Conservation (phyloP, 2,888 invertebrate genomes). For the Taphrorychus bicolor region DNA sequence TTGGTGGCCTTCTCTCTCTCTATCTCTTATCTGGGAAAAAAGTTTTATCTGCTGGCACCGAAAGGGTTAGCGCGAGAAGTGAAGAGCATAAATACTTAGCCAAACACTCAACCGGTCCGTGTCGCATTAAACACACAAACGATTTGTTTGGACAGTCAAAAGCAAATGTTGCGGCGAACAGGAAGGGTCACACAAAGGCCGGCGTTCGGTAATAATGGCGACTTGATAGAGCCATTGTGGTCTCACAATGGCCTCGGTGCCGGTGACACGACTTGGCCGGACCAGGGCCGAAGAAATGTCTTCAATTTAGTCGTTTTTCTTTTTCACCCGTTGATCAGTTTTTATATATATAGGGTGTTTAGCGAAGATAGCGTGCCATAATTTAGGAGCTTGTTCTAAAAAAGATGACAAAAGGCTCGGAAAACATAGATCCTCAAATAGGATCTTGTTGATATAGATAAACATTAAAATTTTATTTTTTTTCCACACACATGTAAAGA, state of each 20-base stretch:
- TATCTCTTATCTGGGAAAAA: not conserved
- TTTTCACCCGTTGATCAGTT: too few relatives aligned
- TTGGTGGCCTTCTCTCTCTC: too few relatives aligned
- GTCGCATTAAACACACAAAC: slow-evolving; percentile 35
- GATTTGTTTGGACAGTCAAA: slow-evolving; percentile 37
- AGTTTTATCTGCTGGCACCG: not conserved
- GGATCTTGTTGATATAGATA: too few relatives aligned
- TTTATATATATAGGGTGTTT: too few relatives aligned
- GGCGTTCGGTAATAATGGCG: slow-evolving; percentile 32
- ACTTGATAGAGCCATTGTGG: slow-evolving; percentile 40
- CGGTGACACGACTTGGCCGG: not conserved
- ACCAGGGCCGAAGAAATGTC: not conserved
- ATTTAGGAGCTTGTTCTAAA: too few relatives aligned
- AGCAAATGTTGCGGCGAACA: slow-evolving; percentile 34
- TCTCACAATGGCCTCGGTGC: slow-evolving; percentile 21
- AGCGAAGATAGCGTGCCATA: too few relatives aligned
- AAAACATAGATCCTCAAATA: too few relatives aligned
- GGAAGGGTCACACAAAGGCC: slow-evolving; percentile 33
- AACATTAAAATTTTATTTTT: too few relatives aligned
- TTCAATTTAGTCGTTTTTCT: not conserved
- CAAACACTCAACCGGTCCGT: slow-evolving; percentile 1
- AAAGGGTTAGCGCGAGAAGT: not conserved
- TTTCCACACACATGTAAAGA: too few relatives aligned
- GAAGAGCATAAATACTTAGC: not conserved
- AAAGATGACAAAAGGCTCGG: too few relatives aligned